Conservation (phyloP, 2,797 vertebrate species). For the Sebastes vulpes region DNA sequence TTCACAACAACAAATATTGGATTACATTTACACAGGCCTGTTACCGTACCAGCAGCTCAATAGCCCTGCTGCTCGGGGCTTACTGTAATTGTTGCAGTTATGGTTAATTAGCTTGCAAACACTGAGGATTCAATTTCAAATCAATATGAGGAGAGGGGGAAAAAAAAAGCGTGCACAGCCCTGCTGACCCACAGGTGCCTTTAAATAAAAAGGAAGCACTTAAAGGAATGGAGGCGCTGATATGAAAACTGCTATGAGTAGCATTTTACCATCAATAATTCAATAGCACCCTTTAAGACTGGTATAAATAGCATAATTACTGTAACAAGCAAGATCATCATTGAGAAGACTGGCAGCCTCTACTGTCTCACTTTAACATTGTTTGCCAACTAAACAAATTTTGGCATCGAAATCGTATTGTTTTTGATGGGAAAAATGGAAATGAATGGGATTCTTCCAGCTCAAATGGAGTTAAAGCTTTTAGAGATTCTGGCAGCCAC, state of each 20-base stretch:
- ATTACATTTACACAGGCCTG: slow-evolving; percentile 49
- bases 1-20: slow-evolving; percentile 56
- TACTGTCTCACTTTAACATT: not conserved
- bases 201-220: slow-evolving; percentile 15
- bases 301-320: slow-evolving; percentile 12
- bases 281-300: slow-evolving; percentile 6
- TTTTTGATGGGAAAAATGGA: slow-evolving; percentile 26
- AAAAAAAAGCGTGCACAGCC: not conserved
- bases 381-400: slow-evolving; percentile 18
- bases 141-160: slow-evolving; percentile 39
- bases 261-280: slow-evolving; percentile 27
- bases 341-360: slow-evolving; percentile 8
- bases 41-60: slow-evolving; percentile 48
- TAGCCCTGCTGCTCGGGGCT: slow-evolving; percentile 48
- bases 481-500: slow-evolving; percentile 7
- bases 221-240: slow-evolving; percentile 5
- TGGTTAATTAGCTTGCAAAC: slow-evolving; percentile 69
- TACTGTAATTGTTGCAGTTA: slow-evolving; percentile 71
- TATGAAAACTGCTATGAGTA: slow-evolving; percentile 9
- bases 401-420: slow-evolving; percentile 7
- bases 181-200: slow-evolving; percentile 47
- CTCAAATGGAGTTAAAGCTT: slow-evolving; percentile 12
- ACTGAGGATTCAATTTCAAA: slow-evolving; percentile 61
- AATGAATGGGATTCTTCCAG: slow-evolving; percentile 1
- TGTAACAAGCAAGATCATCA: slow-evolving; percentile 12